Conservation (phyloP, 92 coral and sea anemone species). For the Porites divaricata region DNA sequence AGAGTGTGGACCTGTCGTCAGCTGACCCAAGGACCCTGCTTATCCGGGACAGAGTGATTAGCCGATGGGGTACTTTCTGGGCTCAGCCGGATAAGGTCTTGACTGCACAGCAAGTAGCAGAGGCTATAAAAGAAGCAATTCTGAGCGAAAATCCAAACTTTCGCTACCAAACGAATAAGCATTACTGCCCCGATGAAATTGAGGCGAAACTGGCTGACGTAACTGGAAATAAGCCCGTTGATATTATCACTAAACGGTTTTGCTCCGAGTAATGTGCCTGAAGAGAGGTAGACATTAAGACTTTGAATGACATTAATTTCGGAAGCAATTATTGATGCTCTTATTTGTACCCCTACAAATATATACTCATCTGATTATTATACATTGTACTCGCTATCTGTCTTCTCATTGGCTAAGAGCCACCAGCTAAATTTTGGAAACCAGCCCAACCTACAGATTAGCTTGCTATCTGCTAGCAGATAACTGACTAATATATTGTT, state of each 20-base stretch:
- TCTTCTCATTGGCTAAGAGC: too few species aligned
- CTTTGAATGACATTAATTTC: too few species aligned
- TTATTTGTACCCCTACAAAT: too few species aligned
- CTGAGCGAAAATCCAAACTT: conserved; percentile 80
- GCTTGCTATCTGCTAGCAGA: too few species aligned
- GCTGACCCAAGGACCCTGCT: conserved; percentile 79
- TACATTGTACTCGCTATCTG: too few species aligned
- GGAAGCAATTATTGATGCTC: too few species aligned
- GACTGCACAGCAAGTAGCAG: conserved; percentile 78
- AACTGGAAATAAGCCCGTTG: conserved; percentile 74
- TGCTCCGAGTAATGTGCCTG: conserved; percentile 27
- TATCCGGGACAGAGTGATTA: conserved; percentile 49
- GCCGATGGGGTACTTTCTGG: conserved; percentile 5
- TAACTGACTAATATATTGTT: too few species aligned
- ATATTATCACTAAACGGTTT: conserved; percentile 62
- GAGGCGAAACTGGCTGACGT: conserved; percentile 78
- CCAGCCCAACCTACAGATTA: too few species aligned
- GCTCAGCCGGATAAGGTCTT: conserved; percentile 22
- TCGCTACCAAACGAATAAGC: conserved; percentile 86
- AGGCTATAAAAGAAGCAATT: conserved; percentile 68
- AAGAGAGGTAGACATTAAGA: too few species aligned
- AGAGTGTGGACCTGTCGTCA: conserved; percentile 15
- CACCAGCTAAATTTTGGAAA: too few species aligned
- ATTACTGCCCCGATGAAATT: conserved; percentile 58
- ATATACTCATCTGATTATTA: too few species aligned